Percentiles rank a stretch among this genome's conserved stretches.
Evolutionary conservation across 2,113 vertebrate genomes (phyloP).

Genomic region (Crotalus helleri): DNA sequence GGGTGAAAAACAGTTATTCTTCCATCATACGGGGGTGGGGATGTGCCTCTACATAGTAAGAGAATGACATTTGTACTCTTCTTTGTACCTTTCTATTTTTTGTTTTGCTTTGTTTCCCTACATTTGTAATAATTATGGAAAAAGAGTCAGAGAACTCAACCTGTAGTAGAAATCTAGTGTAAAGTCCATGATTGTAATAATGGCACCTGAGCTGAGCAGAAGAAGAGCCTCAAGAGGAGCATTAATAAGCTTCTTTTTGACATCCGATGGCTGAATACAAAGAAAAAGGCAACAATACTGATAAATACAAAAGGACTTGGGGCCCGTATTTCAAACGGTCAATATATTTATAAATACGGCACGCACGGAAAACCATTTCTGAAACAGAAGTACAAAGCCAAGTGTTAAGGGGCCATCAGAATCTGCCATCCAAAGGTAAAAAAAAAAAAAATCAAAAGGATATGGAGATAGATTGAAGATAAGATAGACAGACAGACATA

Average conservation of each 20-base stretch:
- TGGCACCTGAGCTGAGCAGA: background rate
- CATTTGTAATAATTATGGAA: background rate
- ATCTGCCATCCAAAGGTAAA: background rate
- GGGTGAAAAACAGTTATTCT: slow-evolving; percentile 1
- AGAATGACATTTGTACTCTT: background rate
- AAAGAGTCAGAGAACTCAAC: background rate
- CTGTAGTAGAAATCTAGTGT: background rate
- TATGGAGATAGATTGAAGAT: background rate
- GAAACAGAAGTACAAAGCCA: background rate
- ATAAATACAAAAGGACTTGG: background rate
- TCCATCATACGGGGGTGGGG: no score
- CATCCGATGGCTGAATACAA: background rate
- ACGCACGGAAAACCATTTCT: background rate
- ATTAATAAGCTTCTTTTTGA: background rate
- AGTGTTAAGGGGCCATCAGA: background rate
- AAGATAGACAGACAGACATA: background rate
- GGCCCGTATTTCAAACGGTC: background rate
- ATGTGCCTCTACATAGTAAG: background rate
- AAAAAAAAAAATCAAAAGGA: background rate
- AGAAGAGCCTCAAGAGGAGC: background rate
- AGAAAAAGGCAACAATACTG: background rate
- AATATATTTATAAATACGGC: background rate
- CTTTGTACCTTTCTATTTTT: background rate
- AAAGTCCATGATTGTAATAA: background rate
- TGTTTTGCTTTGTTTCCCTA: background rate